Evolutionary conservation across 2,888 invertebrate genomes (phyloP).

Genomic region (Drosophila anceps): DNA sequence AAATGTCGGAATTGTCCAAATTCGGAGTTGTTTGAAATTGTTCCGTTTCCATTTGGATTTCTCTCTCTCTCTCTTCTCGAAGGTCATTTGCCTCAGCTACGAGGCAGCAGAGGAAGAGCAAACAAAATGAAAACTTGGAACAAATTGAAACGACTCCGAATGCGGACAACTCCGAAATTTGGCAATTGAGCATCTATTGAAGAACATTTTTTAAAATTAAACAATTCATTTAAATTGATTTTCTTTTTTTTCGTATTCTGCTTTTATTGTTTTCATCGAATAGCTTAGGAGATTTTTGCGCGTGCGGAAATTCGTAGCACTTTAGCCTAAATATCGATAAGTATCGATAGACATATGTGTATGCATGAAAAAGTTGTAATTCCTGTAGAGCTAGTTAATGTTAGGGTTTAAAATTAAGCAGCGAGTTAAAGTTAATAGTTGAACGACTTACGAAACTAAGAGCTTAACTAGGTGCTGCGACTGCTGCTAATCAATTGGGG

Average conservation of each 20-base stretch:
- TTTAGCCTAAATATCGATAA: not conserved
- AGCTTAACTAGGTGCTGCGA: slow-evolving; percentile 6
- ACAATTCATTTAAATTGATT: not conserved
- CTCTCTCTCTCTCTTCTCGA: too few species aligned
- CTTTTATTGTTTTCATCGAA: slow-evolving; percentile 20
- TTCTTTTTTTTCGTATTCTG: not conserved
- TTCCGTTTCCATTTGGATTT: too few species aligned
- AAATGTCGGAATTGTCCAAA: too few species aligned
- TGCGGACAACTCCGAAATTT: too few species aligned
- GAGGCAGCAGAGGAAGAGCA: too few species aligned
- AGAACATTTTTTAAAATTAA: not conserved
- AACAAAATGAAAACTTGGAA: too few species aligned
- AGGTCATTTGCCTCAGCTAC: too few species aligned
- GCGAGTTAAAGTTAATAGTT: slow-evolving; percentile 61
- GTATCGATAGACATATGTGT: not conserved
- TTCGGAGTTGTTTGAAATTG: too few species aligned
- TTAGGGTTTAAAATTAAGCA: slow-evolving; percentile 38
- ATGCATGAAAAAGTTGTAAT: not conserved
- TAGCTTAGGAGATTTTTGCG: slow-evolving; percentile 20
- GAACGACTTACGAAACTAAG: slow-evolving; percentile 48
- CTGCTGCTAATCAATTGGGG: not conserved
- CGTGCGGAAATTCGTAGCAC: not conserved
- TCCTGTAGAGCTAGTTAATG: slow-evolving; percentile 8
- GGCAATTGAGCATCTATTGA: not conserved
- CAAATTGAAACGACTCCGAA: too few species aligned